phyloP scores from a whole-genome alignment of 1,140 invertebrate species.

The Drosophila sp. region DNA sequence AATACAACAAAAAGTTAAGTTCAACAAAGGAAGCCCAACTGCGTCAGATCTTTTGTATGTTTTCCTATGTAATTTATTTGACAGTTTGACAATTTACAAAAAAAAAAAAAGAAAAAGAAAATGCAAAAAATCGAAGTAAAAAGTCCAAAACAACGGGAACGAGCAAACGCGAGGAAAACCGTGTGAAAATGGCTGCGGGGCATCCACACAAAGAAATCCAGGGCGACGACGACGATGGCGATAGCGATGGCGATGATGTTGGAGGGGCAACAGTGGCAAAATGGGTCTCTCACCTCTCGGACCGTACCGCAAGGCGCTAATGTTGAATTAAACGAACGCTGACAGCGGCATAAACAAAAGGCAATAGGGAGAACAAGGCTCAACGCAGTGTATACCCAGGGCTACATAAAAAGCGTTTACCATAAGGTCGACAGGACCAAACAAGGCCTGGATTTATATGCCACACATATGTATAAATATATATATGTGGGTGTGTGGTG shows the following conservation, averaged over 20 bases:
- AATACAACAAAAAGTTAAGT: constrained; percentile 44
- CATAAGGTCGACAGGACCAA: constrained; percentile 45
- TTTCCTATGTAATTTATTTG: constrained; percentile 75
- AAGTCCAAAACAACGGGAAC: constrained; percentile 24
- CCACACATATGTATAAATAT: constrained; percentile 27
- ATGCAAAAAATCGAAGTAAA: constrained; percentile 12
- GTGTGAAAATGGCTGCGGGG: constrained; percentile 68
- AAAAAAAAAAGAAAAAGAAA: constrained; percentile 40
- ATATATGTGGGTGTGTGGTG: constrained; percentile 1
- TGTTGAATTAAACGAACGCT: constrained; percentile 78
- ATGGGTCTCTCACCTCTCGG: constrained; percentile 39
- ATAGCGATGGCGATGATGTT: constrained; percentile 24
- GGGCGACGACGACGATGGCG: not conserved
- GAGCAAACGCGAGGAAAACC: constrained; percentile 40
- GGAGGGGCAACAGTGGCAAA: constrained; percentile 44
- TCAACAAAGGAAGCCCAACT: constrained; percentile 55
- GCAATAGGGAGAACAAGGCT: constrained; percentile 28
- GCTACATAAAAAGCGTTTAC: constrained; percentile 18
- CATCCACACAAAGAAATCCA: constrained; percentile 50
- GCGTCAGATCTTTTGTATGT: constrained; percentile 60
- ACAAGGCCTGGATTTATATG: constrained; percentile 62
- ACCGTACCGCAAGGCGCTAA: constrained; percentile 73
- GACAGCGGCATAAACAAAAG: constrained; percentile 76
- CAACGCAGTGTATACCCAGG: not conserved
- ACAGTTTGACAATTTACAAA: constrained; percentile 77